These are phyloP conservation scores for Porites australiensis DNA, from an alignment of 64 coral and sea anemone genomes.

Conservation along the genomic window DNA sequence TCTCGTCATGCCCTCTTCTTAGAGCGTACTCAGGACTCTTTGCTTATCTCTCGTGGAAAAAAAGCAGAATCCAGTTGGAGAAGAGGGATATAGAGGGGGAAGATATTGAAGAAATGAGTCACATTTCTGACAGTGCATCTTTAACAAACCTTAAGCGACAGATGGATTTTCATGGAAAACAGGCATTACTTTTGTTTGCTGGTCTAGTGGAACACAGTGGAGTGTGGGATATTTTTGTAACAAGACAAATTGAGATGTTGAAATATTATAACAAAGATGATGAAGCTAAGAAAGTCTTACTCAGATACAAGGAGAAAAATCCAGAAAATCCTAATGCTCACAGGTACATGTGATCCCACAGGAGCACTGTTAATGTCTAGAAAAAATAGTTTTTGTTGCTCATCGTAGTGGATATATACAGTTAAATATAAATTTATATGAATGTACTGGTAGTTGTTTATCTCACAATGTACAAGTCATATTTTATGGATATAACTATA, in stretches of 20 bases:
- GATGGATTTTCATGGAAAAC: slow-evolving; percentile 74
- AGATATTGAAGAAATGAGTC: background rate
- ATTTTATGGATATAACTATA: no score
- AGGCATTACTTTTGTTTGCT: slow-evolving; percentile 72
- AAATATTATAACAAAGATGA: slow-evolving; percentile 64
- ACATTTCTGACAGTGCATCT: background rate
- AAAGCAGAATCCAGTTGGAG: slow-evolving; percentile 10
- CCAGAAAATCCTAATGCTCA: slow-evolving; percentile 91
- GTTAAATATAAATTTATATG: no score
- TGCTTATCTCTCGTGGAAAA: slow-evolving; percentile 79
- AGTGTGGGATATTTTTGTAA: slow-evolving; percentile 88
- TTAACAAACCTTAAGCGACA: slow-evolving; percentile 23
- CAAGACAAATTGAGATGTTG: slow-evolving; percentile 77
- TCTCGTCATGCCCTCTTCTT: slow-evolving; percentile 47
- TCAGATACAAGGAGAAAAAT: slow-evolving; percentile 78
- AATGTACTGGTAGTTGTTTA: no score
- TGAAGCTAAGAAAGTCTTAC: slow-evolving; percentile 59
- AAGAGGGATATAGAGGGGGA: slow-evolving; percentile 5
- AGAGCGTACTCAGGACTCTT: slow-evolving; percentile 80
- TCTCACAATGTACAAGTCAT: no score
- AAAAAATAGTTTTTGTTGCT: background rate
- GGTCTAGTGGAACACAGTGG: slow-evolving; percentile 62
- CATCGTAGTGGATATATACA: background rate
- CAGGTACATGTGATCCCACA: slow-evolving; percentile 37
- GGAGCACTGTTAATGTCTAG: background rate